These are phyloP conservation scores for Nephrotoma flavescens DNA, from an alignment of 2,888 invertebrate genomes.

Conservation along the genomic window DNA sequence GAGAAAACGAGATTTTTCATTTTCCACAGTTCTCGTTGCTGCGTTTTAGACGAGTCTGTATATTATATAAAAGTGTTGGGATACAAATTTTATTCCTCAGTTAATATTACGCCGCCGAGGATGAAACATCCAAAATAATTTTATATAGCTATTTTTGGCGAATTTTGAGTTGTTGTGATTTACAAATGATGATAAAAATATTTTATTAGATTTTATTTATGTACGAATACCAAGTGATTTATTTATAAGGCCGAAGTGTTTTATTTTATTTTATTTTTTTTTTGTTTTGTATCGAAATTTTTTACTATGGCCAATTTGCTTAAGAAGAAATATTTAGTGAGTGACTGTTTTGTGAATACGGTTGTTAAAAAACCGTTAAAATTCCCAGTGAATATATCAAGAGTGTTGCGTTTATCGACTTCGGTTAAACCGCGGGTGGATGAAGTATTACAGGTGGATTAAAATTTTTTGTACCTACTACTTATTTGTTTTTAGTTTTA, in stretches of 20 bases:
- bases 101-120: background rate
- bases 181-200: background rate
- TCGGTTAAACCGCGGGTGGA: conserved; percentile 24
- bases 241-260: too few species aligned
- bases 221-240: background rate
- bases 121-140: background rate
- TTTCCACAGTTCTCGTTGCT: background rate
- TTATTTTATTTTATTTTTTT: background rate
- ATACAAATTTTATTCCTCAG: background rate
- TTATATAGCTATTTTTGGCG: background rate
- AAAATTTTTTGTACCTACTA: too few species aligned
- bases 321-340: background rate
- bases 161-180: too few species aligned
- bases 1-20: background rate
- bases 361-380: conserved; percentile 23
- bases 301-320: background rate
- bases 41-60: background rate
- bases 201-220: background rate
- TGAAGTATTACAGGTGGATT: conserved; percentile 26
- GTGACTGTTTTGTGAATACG: conserved; percentile 22
- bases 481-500: background rate
- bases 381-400: conserved; percentile 26
- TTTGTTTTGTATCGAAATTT: background rate
- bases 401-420: conserved; percentile 25
- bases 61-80: background rate